Evolutionary conservation across 2,797 vertebrate genomes (phyloP), one percentile per base, ranked within the genome.

Genomic region (Amazona finschi): DNA sequence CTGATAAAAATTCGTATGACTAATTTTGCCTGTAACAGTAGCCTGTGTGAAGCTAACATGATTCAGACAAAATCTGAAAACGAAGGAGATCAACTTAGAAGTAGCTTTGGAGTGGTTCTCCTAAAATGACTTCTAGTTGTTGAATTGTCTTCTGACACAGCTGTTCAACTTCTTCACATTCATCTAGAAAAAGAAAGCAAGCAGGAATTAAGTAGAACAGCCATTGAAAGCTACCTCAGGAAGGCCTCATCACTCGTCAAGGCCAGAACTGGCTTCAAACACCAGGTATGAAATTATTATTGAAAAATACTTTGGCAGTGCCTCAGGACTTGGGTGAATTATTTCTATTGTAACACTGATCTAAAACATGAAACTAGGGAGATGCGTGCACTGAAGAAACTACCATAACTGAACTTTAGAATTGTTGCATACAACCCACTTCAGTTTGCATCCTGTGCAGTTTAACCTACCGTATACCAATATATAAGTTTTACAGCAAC

Each of bases 121-220:
- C 99, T 90, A 99, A 96, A 84, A 99, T 97, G 24, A 97, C 97
- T 96, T 99, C 99, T 96, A 99, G 98, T 80, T 98, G 98, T 76
- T 99, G 98, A 91, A 99, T 96, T 6, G 99, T 98, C 94, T 98
- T 99, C 97, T 99, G 99, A 55, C 99, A 99, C 89, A 99, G 99
- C 66, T 98, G 98, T 94, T 99, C 99, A 88, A 99, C 99, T 96
- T 99, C 99, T 96, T 99, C 99, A 94, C 98, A 98, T 75, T 99
- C 99, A 95, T 99, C 99, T 99, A 95, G 36, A 90, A 94, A 58
- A 90, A 65, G 77, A 82, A 66, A 62, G 11, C 5, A 85, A 57
- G 31, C 8, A 46, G 30, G 18, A 82, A 53, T 75, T 69, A 81
- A 72, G 12, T 43, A 78, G 21, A 89, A 24, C 4, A 80, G 15